Base-by-base conservation (phyloP, 2,113 vertebrate species). In the Oreochromis spilurus region DNA sequence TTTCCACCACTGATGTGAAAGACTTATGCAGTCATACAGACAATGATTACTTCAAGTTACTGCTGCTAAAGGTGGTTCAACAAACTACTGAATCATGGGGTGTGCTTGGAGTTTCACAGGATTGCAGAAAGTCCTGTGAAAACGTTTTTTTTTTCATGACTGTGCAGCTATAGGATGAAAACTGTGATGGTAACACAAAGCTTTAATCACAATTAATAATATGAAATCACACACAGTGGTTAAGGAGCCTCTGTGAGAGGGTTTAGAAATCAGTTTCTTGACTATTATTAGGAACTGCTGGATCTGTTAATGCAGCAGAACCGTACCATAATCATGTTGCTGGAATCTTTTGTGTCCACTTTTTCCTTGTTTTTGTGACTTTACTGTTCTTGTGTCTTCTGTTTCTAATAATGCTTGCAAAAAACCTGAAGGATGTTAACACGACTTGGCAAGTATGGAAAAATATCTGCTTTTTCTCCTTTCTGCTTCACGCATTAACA, bases 401-500 rank as follows among this genome's bases (percentile, higher is more conserved):
- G 82, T 88, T 93, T 92, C 87, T 83, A 83, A 86, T 87, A 90
- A 92, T 90, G 92, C 95, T 91, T 91, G 87, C 91, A 90, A 85
- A 89, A 84, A 91, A 87, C 90, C 62, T 91, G 87, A 94, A 96
- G 95, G 95, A 95, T 95, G 85, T 93, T 96, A 93, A 91, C 94
- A 38, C 92, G 93, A 79, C 94, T 95, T 72, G 95, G 95, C 96
- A 96, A 97, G 95, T 96, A 96, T 52, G 92, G 54, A 88, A 81
- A 91, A 87, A 88, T 83, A 88, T 45, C 19, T 55, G n/a, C 54
- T 78, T 84, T 81, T 78, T 11, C 26, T 43, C 26, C 38, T 87
- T 80, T 88, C 72, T 77, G 26, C 10, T 50, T 52, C 21, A 65
- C n/a, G 19, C 45, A 82, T 55, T 38, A 55, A 75, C 52, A 13